Evolutionary conservation across 2,888 invertebrate species (phyloP), one percentile per base, ranked within the genome.

Genomic region (Lasius platythorax): DNA sequence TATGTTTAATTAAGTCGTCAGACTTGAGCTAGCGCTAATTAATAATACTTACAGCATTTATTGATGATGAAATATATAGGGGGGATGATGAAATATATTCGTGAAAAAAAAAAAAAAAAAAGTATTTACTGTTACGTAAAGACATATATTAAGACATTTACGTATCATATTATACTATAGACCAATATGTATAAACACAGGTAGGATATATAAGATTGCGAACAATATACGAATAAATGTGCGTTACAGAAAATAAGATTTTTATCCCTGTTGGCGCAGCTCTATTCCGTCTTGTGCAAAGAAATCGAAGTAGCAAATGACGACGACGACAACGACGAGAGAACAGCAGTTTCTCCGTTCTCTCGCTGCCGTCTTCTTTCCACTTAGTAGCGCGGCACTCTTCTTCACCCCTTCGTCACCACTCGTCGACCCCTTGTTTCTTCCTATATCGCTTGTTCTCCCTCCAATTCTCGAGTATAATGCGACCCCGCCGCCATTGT

Each of bases 401-500:
- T 76, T 78, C 74, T 81, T 82, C 82, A 82, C 84, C 75, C 76
- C 73, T 75, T 76, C 82, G 78, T 75, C 68, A 79, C 68, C 66
- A 61, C 81, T 72, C 64, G 76, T 87, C 58, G 58, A 30, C 50
- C 56, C 30, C 64, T 67, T 73, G 43, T 74, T 85, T 88, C 82
- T 79, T 75, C 75, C 76, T 85, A 67, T 70, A 43, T 61, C 72
- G 53, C 83, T 81, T 76, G 85, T 72, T 78, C 85, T 83, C 81
- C 83, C 84, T 85, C 67, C 63, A 75, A 78, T 84, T 87, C 89
- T 93, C 89, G 91, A 93, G 93, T 92, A 92, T 93, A 93, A 93
- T 93, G 93, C 92, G 92, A 92, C 91, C 91, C 87, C 90, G 90
- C 87, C 90, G 90, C 90, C 85, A 93, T 92, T 93, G 90, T 92